Base-by-base conservation (phyloP, 2,797 vertebrate genomes). In the Molossus alvarezi region DNA sequence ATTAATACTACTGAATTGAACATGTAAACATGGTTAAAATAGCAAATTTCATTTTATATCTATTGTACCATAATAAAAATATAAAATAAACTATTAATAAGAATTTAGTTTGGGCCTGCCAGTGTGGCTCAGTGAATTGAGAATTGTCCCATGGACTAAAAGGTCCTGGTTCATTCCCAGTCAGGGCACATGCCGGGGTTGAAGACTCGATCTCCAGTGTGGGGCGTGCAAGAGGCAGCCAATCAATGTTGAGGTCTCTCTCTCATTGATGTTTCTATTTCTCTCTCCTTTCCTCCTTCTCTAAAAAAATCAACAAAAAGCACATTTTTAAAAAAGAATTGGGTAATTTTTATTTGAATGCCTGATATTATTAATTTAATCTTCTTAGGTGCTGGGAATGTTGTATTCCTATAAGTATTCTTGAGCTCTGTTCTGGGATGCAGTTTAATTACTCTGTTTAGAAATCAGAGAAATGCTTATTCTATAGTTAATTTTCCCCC, bases 401-500 rank as follows among this genome's bases (percentile, higher is more conserved):
- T 67, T 48, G 11, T 71, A 75, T 86, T 72, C 37, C 4, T 95
- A 1, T 48, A 77, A 76, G 20, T 81, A 62, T 81, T 57, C 21
- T 77, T 75, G n/a, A 89, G 3, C 4, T 72, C 14, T 58, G 2
- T 55, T 77, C n/a, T 89, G 45, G 45, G 21, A 41, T 72, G 6
- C 2, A 37, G 23, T 76, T 76, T 82, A 64, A 72, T 64, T 71
- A n/a, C 17, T 45, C 41, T 45, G 41, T 45, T 45, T 45, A 45
- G 41, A 45, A 45, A 67, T 41, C 21, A 87, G 65, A 86, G 37
- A 62, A 94, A 41, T 91, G 11, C 85, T 79, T 84, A 84, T 75
- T 57, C 60, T 81, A 9, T 87, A 41, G 75, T 90, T 90, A 65
- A 86, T 82, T 86, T 89, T 76, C 23, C 11, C 51, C 48, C 37